A percentile compares a stretch with the other conserved stretches of the same genome.
phyloP scores from a whole-genome alignment of 2,888 invertebrate genomes.

The Temnothorax ravouxi region DNA sequence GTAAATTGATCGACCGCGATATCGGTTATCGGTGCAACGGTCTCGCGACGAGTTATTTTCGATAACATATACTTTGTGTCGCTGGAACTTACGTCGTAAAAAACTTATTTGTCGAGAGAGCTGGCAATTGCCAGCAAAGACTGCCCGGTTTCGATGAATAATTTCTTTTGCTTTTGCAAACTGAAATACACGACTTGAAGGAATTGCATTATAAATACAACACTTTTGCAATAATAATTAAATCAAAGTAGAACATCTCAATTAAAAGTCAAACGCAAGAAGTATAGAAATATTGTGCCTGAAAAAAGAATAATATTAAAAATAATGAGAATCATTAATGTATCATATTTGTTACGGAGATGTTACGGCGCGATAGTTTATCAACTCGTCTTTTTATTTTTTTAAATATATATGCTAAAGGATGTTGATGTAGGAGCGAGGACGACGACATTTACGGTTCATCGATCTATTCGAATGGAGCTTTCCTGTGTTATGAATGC shows the following conservation, averaged over 20 bases:
- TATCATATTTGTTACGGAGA: background rate
- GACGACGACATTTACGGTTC: constrained; percentile 32
- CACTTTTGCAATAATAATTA: constrained; percentile 10
- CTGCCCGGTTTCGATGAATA: background rate
- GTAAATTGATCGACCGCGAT: constrained; percentile 26
- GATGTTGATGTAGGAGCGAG: constrained; percentile 8
- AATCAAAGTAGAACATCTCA: background rate
- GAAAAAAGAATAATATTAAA: background rate
- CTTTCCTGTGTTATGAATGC: constrained; percentile 38
- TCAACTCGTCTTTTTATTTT: background rate
- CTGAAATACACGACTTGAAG: background rate
- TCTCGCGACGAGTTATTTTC: constrained; percentile 45
- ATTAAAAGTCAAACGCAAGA: background rate
- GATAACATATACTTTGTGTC: constrained; percentile 24
- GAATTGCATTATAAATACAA: background rate
- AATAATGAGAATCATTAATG: background rate
- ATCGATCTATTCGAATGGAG: constrained; percentile 25
- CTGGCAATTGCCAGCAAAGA: background rate
- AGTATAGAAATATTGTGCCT: background rate
- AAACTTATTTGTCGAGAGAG: background rate
- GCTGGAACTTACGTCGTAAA: constrained; percentile 15
- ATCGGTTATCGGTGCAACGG: constrained; percentile 46
- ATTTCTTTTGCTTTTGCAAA: background rate
- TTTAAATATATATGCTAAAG: constrained; percentile 1
- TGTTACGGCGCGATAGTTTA: background rate